Conservation (phyloP, 2,113 vertebrate genomes). For the Alexandromys fortis region DNA sequence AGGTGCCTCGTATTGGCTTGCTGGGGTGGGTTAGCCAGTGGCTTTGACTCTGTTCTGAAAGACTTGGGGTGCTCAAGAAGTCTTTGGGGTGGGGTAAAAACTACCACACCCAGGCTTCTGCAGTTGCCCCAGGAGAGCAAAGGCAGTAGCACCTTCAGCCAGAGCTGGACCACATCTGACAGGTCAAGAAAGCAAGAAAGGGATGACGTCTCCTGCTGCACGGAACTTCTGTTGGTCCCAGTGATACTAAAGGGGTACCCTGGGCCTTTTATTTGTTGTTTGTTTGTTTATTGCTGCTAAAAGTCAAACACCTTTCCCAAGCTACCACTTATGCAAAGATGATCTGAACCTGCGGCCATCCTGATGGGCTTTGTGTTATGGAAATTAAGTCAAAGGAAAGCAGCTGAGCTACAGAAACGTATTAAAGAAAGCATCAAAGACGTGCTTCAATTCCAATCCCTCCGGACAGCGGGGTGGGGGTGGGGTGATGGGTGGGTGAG, state of each 20-base stretch:
- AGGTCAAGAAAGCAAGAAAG: not conserved
- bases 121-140: not conserved
- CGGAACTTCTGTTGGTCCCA: not conserved
- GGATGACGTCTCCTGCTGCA: not conserved
- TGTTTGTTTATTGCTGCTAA: not conserved
- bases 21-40: too few relatives aligned
- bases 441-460: not conserved
- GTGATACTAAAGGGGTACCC: not conserved
- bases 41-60: not conserved
- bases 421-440: not conserved
- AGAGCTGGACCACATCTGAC: not conserved
- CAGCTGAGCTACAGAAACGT: not conserved
- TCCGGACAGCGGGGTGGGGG: not conserved
- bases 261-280: not conserved
- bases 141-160: too few relatives aligned
- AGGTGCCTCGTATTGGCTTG: not conserved
- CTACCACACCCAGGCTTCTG: not conserved
- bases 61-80: not conserved
- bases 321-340: not conserved
- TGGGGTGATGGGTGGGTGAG: too few relatives aligned
- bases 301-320: not conserved
- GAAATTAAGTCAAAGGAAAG: slow-evolving; percentile 3
- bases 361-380: not conserved
- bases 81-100: not conserved
- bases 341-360: not conserved